A percentile compares a stretch with the other conserved stretches of the same genome.
phyloP scores from a whole-genome alignment of 2,113 vertebrate species.

The Perca fluviatilis region DNA sequence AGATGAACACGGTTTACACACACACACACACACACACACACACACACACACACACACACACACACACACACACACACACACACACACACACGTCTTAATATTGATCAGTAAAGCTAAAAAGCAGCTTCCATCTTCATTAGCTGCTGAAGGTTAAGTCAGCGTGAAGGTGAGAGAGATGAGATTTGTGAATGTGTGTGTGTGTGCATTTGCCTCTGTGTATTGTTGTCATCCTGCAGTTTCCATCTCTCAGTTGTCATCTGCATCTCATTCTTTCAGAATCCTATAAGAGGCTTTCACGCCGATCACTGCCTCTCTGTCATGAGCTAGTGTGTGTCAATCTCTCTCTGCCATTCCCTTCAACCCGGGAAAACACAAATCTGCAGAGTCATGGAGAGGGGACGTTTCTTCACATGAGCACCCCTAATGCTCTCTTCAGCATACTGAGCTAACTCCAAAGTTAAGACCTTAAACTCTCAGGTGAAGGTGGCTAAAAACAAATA shows the following conservation, averaged over 20 bases:
- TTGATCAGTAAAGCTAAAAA: conserved; percentile 58
- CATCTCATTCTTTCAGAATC: conserved; percentile 60
- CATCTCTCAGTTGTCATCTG: conserved; percentile 50
- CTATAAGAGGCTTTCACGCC: conserved; percentile 65
- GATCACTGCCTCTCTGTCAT: conserved; percentile 41
- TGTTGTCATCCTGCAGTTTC: conserved; percentile 43
- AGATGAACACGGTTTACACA: not conserved
- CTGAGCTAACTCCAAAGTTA: conserved; percentile 1
- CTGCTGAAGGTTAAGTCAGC: conserved; percentile 61
- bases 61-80: conserved; percentile 14
- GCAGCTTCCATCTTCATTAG: conserved; percentile 60
- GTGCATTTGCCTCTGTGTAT: conserved; percentile 18
- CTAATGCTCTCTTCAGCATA: not conserved
- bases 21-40: conserved; percentile 6
- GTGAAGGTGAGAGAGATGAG: conserved; percentile 70
- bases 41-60: not conserved
- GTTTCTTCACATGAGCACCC: not conserved
- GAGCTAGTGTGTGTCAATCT: conserved; percentile 22
- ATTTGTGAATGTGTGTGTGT: conserved; percentile 23
- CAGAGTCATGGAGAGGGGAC: conserved; percentile 9
- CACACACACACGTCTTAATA: conserved; percentile 17
- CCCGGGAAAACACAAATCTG: conserved; percentile 33
- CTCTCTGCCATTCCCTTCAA: conserved; percentile 27
- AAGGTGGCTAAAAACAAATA: not conserved
- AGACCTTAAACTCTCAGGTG: conserved; percentile 2